Base-by-base conservation (phyloP, 2,797 vertebrate genomes). In the Agapornis canus region DNA sequence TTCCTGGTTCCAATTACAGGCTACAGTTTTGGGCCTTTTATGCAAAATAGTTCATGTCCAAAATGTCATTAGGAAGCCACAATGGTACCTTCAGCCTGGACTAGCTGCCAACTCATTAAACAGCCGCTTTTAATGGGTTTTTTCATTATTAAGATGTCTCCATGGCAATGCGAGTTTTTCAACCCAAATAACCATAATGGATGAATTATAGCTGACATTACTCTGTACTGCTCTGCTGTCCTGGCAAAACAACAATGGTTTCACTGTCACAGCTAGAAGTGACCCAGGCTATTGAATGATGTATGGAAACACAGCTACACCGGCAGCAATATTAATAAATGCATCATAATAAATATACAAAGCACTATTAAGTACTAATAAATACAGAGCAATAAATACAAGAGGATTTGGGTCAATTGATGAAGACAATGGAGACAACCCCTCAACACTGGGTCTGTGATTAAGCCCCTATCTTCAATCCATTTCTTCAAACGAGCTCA, bases 191-290 rank as follows among this genome's bases (percentile, higher is more conserved):
- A 95, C 91, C 95, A 63, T 86, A 92, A 92, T 81, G 90, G 88
- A 92, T 90, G 91, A 96, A 94, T 96, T 90, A 94, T 90, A 80
- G 79, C 89, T 89, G 89, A 96, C 93, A 80, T 88, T 88, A 94
- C 90, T 95, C 95, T 94, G 79, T 94, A 91, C 87, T 92, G 95
- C 94, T 95, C 91, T 89, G 94, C 92, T 89, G 91, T 94, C 93
- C 95, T 95, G 89, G 95, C 90, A 96, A 97, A 96, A 91, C 25
- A 97, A 96, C 96, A 96, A 90, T 56, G 95, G 92, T 89, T 94
- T 91, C 89, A 93, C 57, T 91, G 92, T 96, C 94, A 65, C 22
- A 79, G 72, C 35, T 27, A 88, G 91, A 93, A 95, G 18, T 16
- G 86, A 94, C 37, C 95, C 94, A 10, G 35, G 57, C 86, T 69